Evolutionary conservation across 2,113 vertebrate genomes (phyloP).

Genomic region (Anguilla japonica): DNA sequence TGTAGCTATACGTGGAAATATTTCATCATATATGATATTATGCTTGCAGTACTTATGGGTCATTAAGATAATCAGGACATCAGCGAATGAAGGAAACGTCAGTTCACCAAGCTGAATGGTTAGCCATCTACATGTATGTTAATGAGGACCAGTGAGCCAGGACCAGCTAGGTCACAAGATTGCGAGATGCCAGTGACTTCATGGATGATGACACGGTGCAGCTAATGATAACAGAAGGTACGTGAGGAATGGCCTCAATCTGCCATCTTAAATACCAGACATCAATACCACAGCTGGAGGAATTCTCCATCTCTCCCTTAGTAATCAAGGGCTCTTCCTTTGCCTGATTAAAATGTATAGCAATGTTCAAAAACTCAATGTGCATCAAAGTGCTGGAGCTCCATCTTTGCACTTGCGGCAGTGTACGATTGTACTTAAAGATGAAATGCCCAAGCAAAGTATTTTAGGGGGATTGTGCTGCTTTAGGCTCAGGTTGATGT

Average conservation of each 20-base stretch:
- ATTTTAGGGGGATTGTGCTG: background rate
- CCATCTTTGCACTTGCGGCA: background rate
- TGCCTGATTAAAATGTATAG: slow-evolving; percentile 47
- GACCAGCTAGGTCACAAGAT: slow-evolving; percentile 11
- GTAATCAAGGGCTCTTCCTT: slow-evolving; percentile 41
- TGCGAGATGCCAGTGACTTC: slow-evolving; percentile 32
- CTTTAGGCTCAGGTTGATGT: background rate
- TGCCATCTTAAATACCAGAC: slow-evolving; percentile 54
- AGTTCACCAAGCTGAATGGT: slow-evolving; percentile 46
- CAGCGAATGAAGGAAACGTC: slow-evolving; percentile 28
- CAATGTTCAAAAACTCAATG: background rate
- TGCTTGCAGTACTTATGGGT: slow-evolving; percentile 33
- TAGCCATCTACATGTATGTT: slow-evolving; percentile 33
- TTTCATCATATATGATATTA: too few relatives aligned
- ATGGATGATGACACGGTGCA: slow-evolving; percentile 39
- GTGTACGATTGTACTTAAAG: background rate
- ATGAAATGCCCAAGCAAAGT: background rate
- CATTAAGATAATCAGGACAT: slow-evolving; percentile 40
- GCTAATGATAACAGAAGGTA: slow-evolving; percentile 61
- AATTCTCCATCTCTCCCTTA: slow-evolving; percentile 55
- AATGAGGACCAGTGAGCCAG: slow-evolving; percentile 9
- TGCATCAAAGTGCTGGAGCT: background rate
- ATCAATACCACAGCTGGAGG: slow-evolving; percentile 45
- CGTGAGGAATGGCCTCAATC: slow-evolving; percentile 57
- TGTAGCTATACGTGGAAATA: too few relatives aligned